Evolutionary conservation across 2,797 vertebrate genomes (phyloP), one percentile per base, ranked within the genome.

Genomic region (Acipenser transmontanus): DNA sequence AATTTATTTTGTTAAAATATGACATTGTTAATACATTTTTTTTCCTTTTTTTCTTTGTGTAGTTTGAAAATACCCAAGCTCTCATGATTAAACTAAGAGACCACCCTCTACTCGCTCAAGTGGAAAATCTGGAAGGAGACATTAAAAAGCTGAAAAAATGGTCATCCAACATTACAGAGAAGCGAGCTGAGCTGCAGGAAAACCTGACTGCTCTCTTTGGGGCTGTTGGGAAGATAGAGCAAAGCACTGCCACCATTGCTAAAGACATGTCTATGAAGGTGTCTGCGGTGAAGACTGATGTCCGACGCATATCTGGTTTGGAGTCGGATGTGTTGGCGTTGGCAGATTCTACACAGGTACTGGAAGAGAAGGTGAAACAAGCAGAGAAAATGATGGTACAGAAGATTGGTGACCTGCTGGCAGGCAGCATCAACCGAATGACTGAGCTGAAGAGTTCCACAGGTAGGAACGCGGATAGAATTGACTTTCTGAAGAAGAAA

Each of bases 251-350:
- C 1, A 81, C 86, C 65, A 78, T 87, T 72, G 76, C 91, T 9
- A 92, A 84, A 70, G 92, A 93, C 1, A 47, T 95, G 1, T 70
- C 76, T 0, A 66, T 88, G 75, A 96, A 87, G 69, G 90, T 96
- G 59, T 83, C 89, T 8, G 84, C 91, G 0, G 87, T 95, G 60
- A 92, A 93, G 78, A 98, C 97, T 1, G 96, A 99, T 3, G 74
- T 98, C 68, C 89, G 97, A 62, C 88, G 97, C 7, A 93, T 98
- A 90, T 93, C 91, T 2, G 97, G 97, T 47, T 84, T 98, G 49
- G 83, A 84, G 69, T 86, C 89, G 0, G 96, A 99, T 72, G 79
- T 91, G 65, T 79, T 85, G 50, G 77, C 81, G 1, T 75, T 99
- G 74, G 82, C 91, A 68, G 75, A 84, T 6, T 90, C 91, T 68